Conservation (phyloP, 2,888 invertebrate species). For the Philereme transversata region DNA sequence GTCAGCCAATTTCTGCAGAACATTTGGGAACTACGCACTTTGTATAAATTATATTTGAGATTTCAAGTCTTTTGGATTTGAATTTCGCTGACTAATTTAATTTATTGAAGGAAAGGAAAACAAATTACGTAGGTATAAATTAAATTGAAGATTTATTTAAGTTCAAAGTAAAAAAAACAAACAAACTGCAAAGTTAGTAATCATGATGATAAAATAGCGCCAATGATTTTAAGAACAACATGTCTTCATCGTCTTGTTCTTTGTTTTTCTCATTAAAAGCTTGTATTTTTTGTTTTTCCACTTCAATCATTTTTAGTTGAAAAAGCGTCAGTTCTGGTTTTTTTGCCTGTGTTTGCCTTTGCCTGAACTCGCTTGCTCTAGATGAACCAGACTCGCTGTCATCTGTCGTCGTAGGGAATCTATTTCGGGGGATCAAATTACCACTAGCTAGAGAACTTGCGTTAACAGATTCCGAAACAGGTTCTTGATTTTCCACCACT, state of each 20-base stretch:
- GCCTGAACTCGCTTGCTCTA: slow-evolving; percentile 14
- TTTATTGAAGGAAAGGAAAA: slow-evolving; percentile 30
- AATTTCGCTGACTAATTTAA: slow-evolving; percentile 29
- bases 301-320: slow-evolving; percentile 19
- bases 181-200: slow-evolving; percentile 28
- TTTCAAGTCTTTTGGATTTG: slow-evolving; percentile 29
- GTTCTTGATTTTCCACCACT: slow-evolving; percentile 26
- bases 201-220: slow-evolving; percentile 27
- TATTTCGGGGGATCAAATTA: slow-evolving; percentile 23
- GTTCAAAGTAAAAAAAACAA: slow-evolving; percentile 28
- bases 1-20: slow-evolving; percentile 24
- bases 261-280: slow-evolving; percentile 10
- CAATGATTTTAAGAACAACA: slow-evolving; percentile 28
- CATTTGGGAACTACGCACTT: slow-evolving; percentile 26
- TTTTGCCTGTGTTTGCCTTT: slow-evolving; percentile 14
- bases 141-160: slow-evolving; percentile 23
- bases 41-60: slow-evolving; percentile 29
- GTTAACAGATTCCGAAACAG: slow-evolving; percentile 27
- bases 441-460: slow-evolving; percentile 17
- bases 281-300: slow-evolving; percentile 28
- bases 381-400: slow-evolving; percentile 11
- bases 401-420: slow-evolving; percentile 20
- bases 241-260: slow-evolving; percentile 10
- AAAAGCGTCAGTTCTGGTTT: slow-evolving; percentile 11
- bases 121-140: slow-evolving; percentile 23